Conservation (phyloP, 2,888 invertebrate species). For the Parnassius apollo region DNA sequence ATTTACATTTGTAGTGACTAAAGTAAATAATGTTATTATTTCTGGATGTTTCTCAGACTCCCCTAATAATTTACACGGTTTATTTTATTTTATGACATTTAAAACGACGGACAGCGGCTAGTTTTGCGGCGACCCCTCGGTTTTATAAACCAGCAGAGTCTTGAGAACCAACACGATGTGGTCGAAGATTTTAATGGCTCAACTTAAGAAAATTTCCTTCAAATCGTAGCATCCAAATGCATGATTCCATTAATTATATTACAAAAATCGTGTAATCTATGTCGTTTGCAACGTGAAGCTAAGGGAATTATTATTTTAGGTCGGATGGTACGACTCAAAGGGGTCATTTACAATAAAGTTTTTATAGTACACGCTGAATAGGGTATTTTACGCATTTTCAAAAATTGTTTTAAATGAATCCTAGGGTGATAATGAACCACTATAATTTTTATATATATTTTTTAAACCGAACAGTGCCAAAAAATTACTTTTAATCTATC, state of each 20-base stretch:
- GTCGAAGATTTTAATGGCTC: neutral
- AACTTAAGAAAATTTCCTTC: neutral
- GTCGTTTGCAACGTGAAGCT: neutral
- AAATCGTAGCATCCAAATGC: neutral
- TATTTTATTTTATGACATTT: no score
- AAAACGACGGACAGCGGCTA: neutral
- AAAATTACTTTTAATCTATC: no score
- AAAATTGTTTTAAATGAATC: no score
- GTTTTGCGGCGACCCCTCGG: slow-evolving; percentile 1
- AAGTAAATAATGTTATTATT: no score
- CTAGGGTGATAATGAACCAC: no score
- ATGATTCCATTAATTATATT: no score
- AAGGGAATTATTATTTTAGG: neutral
- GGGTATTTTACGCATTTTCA: no score
- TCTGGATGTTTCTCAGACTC: neutral
- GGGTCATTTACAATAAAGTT: neutral
- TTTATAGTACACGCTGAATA: neutral
- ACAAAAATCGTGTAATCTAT: no score
- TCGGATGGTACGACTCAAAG: neutral
- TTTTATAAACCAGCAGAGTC: slow-evolving; percentile 1
- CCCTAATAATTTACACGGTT: neutral
- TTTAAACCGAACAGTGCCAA: no score
- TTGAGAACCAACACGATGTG: neutral
- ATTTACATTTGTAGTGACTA: neutral
- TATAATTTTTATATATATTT: no score